Evolutionary conservation across 2,888 invertebrate species (phyloP).

Genomic region (Brenthis ino): DNA sequence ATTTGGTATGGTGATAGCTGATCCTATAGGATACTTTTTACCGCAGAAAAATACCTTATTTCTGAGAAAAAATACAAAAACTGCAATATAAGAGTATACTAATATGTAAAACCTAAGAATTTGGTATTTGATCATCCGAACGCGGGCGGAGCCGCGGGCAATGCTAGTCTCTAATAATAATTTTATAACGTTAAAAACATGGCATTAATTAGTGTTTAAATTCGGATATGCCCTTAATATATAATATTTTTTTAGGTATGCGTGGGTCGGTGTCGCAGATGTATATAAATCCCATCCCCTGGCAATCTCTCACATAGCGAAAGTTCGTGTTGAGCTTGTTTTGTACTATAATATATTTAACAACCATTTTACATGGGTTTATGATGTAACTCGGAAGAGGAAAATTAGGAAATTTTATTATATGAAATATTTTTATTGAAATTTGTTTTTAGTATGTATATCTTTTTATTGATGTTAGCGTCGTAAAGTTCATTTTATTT

Average conservation of each 20-base stretch:
- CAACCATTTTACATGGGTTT: constrained; percentile 1
- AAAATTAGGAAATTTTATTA: background rate
- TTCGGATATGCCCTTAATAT: too few relatives aligned
- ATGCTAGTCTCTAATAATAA: too few relatives aligned
- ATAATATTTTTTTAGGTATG: constrained; percentile 6
- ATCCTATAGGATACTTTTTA: too few relatives aligned
- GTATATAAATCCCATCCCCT: constrained; percentile 85
- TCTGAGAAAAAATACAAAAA: too few relatives aligned
- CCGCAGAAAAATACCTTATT: too few relatives aligned
- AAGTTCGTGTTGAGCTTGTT: constrained; percentile 1
- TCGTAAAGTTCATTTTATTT: background rate
- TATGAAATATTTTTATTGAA: background rate
- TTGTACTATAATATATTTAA: background rate
- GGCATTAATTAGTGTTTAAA: too few relatives aligned
- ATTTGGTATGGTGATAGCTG: too few relatives aligned
- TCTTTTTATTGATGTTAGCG: background rate
- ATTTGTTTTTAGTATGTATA: background rate
- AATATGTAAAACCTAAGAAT: too few relatives aligned
- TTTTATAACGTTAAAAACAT: too few relatives aligned
- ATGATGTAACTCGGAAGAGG: background rate
- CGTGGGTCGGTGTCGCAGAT: constrained; percentile 74
- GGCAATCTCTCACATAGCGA: constrained; percentile 76
- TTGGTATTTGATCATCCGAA: too few relatives aligned
- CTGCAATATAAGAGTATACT: too few relatives aligned
- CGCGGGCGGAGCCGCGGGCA: too few relatives aligned